phyloP scores from a whole-genome alignment of 2,888 invertebrate genomes.

The Coleophora flavipennella region DNA sequence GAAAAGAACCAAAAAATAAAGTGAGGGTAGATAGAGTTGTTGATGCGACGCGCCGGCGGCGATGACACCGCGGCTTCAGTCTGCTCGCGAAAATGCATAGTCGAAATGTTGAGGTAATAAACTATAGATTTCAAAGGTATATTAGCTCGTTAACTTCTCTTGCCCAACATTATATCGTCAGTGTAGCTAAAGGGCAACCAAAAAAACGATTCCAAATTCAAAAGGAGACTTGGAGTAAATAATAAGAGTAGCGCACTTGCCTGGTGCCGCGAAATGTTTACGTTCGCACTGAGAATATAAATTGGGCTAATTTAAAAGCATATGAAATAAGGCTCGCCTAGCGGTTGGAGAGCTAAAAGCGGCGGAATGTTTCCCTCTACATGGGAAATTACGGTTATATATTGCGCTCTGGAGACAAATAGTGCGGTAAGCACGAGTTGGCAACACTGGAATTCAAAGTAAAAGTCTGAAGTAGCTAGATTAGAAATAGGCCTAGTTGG shows the following conservation, averaged over 20 bases:
- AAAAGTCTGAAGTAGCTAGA: too few relatives aligned
- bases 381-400: conserved; percentile 7
- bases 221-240: conserved; percentile 33
- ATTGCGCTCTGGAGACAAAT: conserved; percentile 10
- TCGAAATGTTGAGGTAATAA: too few relatives aligned
- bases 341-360: conserved; percentile 4
- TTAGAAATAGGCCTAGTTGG: too few relatives aligned
- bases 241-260: conserved; percentile 19
- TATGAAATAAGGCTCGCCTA: conserved; percentile 19
- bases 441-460: not conserved
- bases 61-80: too few relatives aligned
- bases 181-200: too few relatives aligned
- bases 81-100: too few relatives aligned
- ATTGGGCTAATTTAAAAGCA: conserved; percentile 42
- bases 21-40: too few relatives aligned
- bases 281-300: conserved; percentile 37
- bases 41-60: too few relatives aligned
- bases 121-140: too few relatives aligned
- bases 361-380: not conserved
- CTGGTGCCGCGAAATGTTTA: conserved; percentile 28
- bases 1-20: too few relatives aligned
- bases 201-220: conserved; percentile 29
- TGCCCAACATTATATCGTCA: too few relatives aligned
- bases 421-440: not conserved
- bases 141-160: too few relatives aligned